phyloP scores from a whole-genome alignment of 1,140 invertebrate species.

The Drosophila orena region DNA sequence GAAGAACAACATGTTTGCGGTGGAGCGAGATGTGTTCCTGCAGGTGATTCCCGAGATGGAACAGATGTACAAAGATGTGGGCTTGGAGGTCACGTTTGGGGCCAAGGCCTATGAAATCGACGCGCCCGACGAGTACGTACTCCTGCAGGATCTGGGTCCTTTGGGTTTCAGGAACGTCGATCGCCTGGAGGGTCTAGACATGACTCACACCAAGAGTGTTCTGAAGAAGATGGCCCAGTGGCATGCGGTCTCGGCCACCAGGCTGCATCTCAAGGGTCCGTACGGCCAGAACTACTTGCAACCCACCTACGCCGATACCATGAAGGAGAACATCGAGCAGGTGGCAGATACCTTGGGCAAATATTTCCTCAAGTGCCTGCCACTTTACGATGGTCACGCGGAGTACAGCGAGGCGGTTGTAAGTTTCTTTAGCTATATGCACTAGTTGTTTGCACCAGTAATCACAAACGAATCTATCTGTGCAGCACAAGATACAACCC shows the following conservation, averaged over 20 bases:
- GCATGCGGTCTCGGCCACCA: constrained; percentile 84
- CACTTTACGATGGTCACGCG: constrained; percentile 40
- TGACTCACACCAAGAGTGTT: constrained; percentile 85
- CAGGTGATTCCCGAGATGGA: constrained; percentile 60
- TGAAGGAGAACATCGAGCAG: constrained; percentile 34
- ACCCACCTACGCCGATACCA: constrained; percentile 38
- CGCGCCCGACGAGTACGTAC: constrained; percentile 72
- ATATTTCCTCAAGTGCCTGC: constrained; percentile 38
- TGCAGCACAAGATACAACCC: constrained; percentile 42
- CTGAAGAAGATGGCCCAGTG: constrained; percentile 86
- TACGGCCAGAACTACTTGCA: constrained; percentile 44
- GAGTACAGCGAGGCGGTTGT: constrained; percentile 49
- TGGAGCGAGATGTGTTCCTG: constrained; percentile 57
- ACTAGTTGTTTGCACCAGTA: too few species aligned
- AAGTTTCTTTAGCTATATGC: not conserved
- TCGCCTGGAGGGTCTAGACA: constrained; percentile 85
- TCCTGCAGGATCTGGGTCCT: constrained; percentile 85
- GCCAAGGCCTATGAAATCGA: constrained; percentile 58
- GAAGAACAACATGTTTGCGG: constrained; percentile 58
- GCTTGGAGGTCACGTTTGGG: constrained; percentile 43
- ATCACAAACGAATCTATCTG: not conserved
- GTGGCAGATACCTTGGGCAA: constrained; percentile 42
- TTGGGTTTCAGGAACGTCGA: constrained; percentile 86
- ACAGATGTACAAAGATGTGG: constrained; percentile 72
- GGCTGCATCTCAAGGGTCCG: constrained; percentile 40